Conservation (phyloP, 2,888 invertebrate species). For the Drosophila ochracea region DNA sequence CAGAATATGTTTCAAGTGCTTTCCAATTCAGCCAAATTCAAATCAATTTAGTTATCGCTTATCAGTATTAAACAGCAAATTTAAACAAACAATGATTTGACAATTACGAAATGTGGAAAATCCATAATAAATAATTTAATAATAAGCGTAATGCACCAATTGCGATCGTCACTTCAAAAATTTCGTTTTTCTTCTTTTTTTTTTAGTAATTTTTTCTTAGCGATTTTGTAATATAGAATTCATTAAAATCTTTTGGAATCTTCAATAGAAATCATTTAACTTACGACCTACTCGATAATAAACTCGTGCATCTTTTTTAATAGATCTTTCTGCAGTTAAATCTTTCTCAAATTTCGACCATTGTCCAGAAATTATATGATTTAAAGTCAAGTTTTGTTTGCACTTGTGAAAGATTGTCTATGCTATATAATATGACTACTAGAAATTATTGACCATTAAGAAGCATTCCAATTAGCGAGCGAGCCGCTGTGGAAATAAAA, state of each 20-base stretch:
- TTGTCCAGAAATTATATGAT: background rate
- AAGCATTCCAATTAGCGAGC: background rate
- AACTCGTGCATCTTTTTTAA: background rate
- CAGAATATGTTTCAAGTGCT: background rate
- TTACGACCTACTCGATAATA: too few relatives aligned
- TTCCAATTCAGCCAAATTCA: conserved; percentile 38
- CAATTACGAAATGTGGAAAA: conserved; percentile 62
- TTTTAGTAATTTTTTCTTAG: background rate
- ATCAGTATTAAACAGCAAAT: conserved; percentile 25
- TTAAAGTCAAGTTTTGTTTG: background rate
- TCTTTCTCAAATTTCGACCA: background rate
- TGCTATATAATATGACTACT: background rate
- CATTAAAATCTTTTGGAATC: background rate
- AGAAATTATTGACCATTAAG: background rate
- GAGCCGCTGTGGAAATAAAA: background rate
- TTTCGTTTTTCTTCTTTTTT: too few relatives aligned
- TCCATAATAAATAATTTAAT: conserved; percentile 41
- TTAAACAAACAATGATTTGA: conserved; percentile 51
- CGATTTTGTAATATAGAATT: background rate
- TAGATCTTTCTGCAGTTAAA: background rate
- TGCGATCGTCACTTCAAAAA: background rate
- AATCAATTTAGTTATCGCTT: conserved; percentile 51
- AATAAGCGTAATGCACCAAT: background rate
- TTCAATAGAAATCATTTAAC: background rate
- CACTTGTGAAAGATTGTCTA: background rate